These are phyloP conservation scores for Colaptes auratus DNA, from an alignment of 2,113 vertebrate species.

Conservation along the genomic window DNA sequence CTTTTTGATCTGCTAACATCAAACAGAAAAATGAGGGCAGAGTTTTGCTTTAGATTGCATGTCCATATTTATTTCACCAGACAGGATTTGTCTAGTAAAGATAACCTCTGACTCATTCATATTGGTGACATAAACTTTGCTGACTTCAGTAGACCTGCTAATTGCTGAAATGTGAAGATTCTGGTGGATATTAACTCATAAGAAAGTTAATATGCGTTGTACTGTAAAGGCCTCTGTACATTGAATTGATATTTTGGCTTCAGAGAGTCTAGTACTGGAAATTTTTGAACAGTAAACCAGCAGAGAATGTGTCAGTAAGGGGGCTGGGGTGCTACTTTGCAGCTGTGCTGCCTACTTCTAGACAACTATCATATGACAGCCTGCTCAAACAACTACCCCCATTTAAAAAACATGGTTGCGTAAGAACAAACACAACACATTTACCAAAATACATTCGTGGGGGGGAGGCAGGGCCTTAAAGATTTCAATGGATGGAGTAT, in stretches of 20 bases:
- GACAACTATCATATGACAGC: background rate
- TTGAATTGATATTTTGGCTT: background rate
- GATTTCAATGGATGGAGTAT: background rate
- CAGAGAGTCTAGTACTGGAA: background rate
- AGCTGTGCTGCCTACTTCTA: background rate
- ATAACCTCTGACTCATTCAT: background rate
- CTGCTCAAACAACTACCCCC: background rate
- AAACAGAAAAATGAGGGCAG: background rate
- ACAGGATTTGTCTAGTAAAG: background rate
- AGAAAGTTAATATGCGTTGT: background rate
- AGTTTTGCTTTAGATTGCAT: background rate
- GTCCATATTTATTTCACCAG: background rate
- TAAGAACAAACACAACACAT: background rate
- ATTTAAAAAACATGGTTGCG: background rate
- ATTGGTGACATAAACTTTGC: background rate
- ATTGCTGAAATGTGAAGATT: background rate
- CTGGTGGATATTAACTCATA: background rate
- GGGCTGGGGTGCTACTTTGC: background rate
- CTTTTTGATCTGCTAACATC: background rate
- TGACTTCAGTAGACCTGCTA: background rate
- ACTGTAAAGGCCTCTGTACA: background rate
- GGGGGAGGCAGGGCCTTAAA: background rate
- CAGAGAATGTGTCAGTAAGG: background rate
- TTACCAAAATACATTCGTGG: background rate
- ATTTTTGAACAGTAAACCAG: background rate